Evolutionary conservation across 2,797 vertebrate genomes (phyloP), one percentile per base, ranked within the genome.

Genomic region (Chrosomus eos): DNA sequence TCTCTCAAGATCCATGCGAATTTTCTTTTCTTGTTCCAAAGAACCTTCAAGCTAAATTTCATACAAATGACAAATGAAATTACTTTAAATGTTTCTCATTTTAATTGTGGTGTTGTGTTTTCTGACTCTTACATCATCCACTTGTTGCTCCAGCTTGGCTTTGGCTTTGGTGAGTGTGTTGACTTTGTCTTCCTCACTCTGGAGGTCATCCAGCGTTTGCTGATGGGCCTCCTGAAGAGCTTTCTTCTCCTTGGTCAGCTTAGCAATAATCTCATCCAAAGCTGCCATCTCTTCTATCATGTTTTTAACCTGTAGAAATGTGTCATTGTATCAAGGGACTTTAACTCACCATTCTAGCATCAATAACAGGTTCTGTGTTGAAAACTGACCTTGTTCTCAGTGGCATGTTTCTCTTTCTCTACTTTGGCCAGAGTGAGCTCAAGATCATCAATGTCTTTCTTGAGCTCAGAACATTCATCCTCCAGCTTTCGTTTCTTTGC

Each of bases 391-490:
- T 97, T 97, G 88, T 97, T 97, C 89, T 97, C 97, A 0, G 96
- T 97, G 64, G 97, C 97, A 0, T 97, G 97, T 72, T 97, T 97
- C 89, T 97, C 96, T 81, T 97, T 97, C 83, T 97, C 97, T 0
- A 62, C 60, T 62, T 62, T 62, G 26, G 60, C 60, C 13, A 62
- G 60, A 62, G 60, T 94, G 66, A 97, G 87, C 90, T 97, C 97
- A 85, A 97, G 86, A 88, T 97, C 97, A 64, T 97, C 96, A 0
- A 97, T 97, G 85, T 97, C 97, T 80, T 94, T 97, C 82, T 97
- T 97, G 43, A 97, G 94, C 82, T 97, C 97, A 0, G 96, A 97
- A 81, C 96, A 97, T 88, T 97, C 96, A 0, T 97, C 96, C 89
- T 97, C 96, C 10, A 96, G 92, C 90, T 97, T 97, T 68, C 96